These are phyloP conservation scores for Labeo calbasu DNA, from an alignment of 2,797 vertebrate genomes.

Conservation along the genomic window DNA sequence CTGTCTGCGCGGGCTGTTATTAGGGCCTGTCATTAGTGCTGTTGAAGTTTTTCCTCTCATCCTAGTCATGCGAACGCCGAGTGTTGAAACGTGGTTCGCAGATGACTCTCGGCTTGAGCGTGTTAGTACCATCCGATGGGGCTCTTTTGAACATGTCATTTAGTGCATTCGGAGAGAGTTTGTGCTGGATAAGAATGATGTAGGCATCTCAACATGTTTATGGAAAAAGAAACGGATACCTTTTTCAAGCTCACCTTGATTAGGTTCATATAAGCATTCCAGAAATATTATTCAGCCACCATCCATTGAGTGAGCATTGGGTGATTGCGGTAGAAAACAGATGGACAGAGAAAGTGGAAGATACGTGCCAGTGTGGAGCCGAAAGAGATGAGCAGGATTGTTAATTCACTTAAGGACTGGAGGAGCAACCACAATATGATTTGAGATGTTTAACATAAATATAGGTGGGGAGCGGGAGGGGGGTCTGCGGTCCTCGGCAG, in stretches of 20 bases:
- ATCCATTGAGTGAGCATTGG: conserved; percentile 79
- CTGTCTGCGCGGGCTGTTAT: conserved; percentile 69
- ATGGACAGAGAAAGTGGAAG: conserved; percentile 59
- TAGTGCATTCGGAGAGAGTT: conserved; percentile 77
- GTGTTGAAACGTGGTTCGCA: conserved; percentile 72
- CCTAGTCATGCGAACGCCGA: conserved; percentile 73
- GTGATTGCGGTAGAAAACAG: conserved; percentile 72
- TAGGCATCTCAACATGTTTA: conserved; percentile 66
- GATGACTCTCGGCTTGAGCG: conserved; percentile 78
- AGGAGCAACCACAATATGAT: conserved; percentile 81
- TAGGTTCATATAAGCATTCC: conserved; percentile 65
- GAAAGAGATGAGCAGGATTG: conserved; percentile 62
- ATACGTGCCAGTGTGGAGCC: conserved; percentile 61
- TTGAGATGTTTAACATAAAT: conserved; percentile 89
- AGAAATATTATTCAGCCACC: conserved; percentile 66
- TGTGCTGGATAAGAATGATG: conserved; percentile 76
- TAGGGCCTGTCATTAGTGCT: conserved; percentile 76
- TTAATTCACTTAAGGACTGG: conserved; percentile 79
- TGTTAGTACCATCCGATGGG: conserved; percentile 74
- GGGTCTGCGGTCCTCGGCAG: conserved; percentile 59
- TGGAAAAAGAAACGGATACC: conserved; percentile 1
- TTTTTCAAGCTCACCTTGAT: background rate
- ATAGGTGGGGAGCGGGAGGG: conserved; percentile 67
- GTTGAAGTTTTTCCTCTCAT: conserved; percentile 76
- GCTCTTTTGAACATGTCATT: conserved; percentile 78